Percentiles rank a stretch among this genome's conserved stretches.
Evolutionary conservation across 1,140 invertebrate genomes (phyloP).

Genomic region (Eufriesea mexicana): DNA sequence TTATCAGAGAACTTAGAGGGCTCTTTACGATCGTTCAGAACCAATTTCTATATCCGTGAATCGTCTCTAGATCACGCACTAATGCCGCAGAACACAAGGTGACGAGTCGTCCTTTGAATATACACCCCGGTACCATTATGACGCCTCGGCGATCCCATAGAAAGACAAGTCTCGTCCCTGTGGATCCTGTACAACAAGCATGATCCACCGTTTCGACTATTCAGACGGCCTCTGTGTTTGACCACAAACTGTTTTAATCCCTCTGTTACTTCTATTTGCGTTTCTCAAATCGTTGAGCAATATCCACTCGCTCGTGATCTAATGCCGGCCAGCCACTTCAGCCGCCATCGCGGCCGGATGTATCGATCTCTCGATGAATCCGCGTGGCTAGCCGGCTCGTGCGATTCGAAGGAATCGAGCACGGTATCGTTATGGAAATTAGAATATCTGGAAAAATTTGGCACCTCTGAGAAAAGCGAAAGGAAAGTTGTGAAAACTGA

Average conservation of each 20-base stretch:
- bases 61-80: conserved; percentile 31
- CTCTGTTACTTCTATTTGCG: conserved; percentile 70
- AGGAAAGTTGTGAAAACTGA: neutral
- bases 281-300: conserved; percentile 65
- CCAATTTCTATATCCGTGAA: conserved; percentile 3
- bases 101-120: conserved; percentile 45
- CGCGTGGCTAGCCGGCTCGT: neutral
- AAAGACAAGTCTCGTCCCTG: conserved; percentile 53
- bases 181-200: conserved; percentile 62
- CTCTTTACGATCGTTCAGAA: neutral
- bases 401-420: neutral
- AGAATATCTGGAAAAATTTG: too few relatives aligned
- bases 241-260: conserved; percentile 74
- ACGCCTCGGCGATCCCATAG: conserved; percentile 64
- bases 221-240: conserved; percentile 66
- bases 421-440: neutral
- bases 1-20: too few relatives aligned
- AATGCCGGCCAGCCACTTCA: conserved; percentile 8
- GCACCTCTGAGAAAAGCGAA: too few relatives aligned
- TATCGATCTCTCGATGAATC: conserved; percentile 22
- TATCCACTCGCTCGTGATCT: conserved; percentile 42
- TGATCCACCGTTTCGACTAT: conserved; percentile 66
- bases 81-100: conserved; percentile 42
- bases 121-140: conserved; percentile 47
- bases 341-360: neutral